These are phyloP conservation scores for Trididemnum nubilum DNA, from an alignment of 23 tunicate genomes.

Conservation along the genomic window DNA sequence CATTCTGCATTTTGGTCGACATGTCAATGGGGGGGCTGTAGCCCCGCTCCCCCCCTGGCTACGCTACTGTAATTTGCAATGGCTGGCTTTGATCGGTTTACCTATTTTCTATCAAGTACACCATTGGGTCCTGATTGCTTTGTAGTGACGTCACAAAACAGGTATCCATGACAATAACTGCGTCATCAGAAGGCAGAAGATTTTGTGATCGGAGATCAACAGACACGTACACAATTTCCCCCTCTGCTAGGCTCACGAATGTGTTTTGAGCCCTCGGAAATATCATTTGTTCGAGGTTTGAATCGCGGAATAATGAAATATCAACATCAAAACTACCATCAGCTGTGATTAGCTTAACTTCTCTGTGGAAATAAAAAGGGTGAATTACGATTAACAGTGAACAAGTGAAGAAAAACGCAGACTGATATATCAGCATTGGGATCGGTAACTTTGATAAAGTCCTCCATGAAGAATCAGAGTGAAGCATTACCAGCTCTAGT, in stretches of 20 bases:
- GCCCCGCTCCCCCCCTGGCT: too few relatives aligned
- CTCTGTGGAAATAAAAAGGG: constrained; percentile 29
- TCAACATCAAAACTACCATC: constrained; percentile 54
- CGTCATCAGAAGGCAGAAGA: constrained; percentile 40
- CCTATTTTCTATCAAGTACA: constrained; percentile 40
- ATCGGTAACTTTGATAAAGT: too few relatives aligned
- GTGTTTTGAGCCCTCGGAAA: not conserved
- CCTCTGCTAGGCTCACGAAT: constrained; percentile 61
- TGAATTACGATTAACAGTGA: not conserved
- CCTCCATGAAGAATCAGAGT: too few relatives aligned
- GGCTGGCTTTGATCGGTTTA: not conserved
- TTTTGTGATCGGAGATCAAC: constrained; percentile 50
- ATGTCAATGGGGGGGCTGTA: too few relatives aligned
- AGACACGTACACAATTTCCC: constrained; percentile 69
- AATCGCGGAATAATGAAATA: constrained; percentile 67
- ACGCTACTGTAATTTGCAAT: too few relatives aligned
- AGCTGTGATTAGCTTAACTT: constrained; percentile 33
- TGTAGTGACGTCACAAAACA: constrained; percentile 81
- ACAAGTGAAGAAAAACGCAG: too few relatives aligned
- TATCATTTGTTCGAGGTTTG: constrained; percentile 16
- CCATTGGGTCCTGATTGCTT: constrained; percentile 32
- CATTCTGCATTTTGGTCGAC: too few relatives aligned
- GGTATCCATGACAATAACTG: constrained; percentile 73
- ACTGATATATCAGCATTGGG: too few relatives aligned
- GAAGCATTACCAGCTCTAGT: too few relatives aligned